phyloP scores from a whole-genome alignment of 2,797 vertebrate genomes.

The Delichon dasypus region DNA sequence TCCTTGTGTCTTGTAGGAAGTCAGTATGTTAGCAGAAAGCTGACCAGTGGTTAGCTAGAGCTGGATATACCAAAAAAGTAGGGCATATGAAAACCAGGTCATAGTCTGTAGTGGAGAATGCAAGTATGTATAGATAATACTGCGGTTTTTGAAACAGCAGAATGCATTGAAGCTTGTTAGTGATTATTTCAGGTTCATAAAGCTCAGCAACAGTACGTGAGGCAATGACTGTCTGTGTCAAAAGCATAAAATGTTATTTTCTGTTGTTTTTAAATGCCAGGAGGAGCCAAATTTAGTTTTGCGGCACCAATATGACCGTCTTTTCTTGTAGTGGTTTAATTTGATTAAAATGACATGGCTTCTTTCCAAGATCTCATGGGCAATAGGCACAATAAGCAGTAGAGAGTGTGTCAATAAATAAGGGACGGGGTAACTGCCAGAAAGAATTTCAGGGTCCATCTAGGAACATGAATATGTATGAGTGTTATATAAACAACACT shows the following conservation, averaged over 20 bases:
- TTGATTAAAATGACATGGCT: not conserved
- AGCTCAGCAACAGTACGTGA: not conserved
- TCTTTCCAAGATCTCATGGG: not conserved
- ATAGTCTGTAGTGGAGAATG: not conserved
- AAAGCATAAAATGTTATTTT: not conserved
- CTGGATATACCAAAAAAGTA: conserved; percentile 13
- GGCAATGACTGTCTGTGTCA: not conserved
- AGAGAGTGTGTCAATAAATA: not conserved
- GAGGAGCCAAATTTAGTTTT: not conserved
- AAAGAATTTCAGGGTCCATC: not conserved
- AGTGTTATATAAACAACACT: not conserved
- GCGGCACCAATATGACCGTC: not conserved
- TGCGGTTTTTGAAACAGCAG: not conserved
- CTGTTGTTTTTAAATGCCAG: not conserved
- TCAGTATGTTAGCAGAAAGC: not conserved
- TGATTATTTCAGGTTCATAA: conserved; percentile 10
- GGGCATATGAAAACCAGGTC: conserved; percentile 57
- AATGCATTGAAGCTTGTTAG: not conserved
- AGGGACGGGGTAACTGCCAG: not conserved
- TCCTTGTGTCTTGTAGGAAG: not conserved
- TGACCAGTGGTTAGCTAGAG: not conserved
- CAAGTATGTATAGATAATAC: not conserved
- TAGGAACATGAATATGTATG: not conserved
- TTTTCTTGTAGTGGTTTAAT: not conserved
- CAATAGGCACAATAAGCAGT: not conserved